Evolutionary conservation across 2,797 vertebrate genomes (phyloP).

Genomic region (Cheirogaleus major): DNA sequence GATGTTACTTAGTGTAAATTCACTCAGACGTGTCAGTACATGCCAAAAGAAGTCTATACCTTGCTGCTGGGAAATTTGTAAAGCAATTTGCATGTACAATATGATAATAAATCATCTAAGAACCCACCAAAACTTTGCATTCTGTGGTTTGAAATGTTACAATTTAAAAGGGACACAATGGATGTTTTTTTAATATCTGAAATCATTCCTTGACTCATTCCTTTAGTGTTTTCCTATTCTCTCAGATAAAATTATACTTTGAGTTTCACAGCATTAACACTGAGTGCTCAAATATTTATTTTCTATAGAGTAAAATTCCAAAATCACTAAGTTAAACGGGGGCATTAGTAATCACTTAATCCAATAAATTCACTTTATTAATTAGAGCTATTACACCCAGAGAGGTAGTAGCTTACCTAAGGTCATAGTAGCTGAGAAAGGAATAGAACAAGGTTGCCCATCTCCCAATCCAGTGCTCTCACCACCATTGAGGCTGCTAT

Average conservation of each 20-base stretch:
- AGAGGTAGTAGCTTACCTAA: background rate
- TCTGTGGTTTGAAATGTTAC: conserved; percentile 54
- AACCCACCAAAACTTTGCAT: conserved; percentile 6
- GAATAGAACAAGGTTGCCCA: background rate
- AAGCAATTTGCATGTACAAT: conserved; percentile 79
- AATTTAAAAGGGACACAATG: background rate
- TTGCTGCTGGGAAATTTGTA: conserved; percentile 64
- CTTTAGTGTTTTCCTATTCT: background rate
- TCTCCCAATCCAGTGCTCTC: background rate
- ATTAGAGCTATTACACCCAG: background rate
- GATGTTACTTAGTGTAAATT: conserved; percentile 1
- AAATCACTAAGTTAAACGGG: background rate
- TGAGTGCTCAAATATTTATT: background rate
- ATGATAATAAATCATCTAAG: conserved; percentile 79
- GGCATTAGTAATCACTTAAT: background rate
- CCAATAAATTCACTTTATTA: background rate
- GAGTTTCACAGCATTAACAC: background rate
- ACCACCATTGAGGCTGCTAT: background rate
- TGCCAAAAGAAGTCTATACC: conserved; percentile 61
- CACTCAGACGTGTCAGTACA: conserved; percentile 50
- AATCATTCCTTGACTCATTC: background rate
- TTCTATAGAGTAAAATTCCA: background rate
- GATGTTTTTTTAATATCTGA: background rate
- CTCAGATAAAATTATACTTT: background rate
- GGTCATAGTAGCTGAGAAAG: background rate